Base-by-base conservation (phyloP, 2,888 invertebrate genomes). In the Rotaria macrura region DNA sequence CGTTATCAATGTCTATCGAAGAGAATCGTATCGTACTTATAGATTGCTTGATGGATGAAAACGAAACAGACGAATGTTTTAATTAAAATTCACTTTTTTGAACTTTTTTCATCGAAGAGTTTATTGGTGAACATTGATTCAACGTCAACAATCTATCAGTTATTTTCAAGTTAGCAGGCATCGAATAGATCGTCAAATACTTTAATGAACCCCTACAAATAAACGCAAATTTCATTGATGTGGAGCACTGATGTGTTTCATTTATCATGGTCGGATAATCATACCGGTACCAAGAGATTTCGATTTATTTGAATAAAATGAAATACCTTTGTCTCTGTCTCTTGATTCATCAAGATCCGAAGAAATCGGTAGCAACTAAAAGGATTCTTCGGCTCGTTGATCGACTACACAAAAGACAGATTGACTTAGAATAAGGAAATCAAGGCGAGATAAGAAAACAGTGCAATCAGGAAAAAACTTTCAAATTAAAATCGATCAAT, bases 351-450 rank as follows among this genome's bases (percentile, higher is more conserved):
- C 6, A 38, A 79, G 74, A 43, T 25, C 23, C 74, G 74, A 43
- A 43, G 74, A 43, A 79, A 79, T 79, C 40, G 40, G 9, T 43
- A 23, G 25, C 74, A 79, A 43, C 74, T 43, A 1, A 79, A 79
- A 79, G 74, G 74, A 43, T 86, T 86, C 79, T 10, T 86, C 1
- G 84, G 84, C 43, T 55, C 40, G n/a, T 84, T 86, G 20, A 55
- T 86, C 25, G 86, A 86, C 25, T 47, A 86, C 43, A 94, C 98
- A 87, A 94, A 94, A 90, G 95, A 96, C 89, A 99, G 99, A 90
- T 94, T 98, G 90, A 94, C 94, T 29, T 96, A 96, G 90, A 98
- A 96, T 91, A 97, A 98, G 91, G 97, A 98, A 90, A 96, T 99
- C 95, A 97, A 97, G 91, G 92, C 92, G 88, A 85, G 87, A 86